phyloP scores from a whole-genome alignment of 1,140 invertebrate genomes.

The Drosophila mojavensis region DNA sequence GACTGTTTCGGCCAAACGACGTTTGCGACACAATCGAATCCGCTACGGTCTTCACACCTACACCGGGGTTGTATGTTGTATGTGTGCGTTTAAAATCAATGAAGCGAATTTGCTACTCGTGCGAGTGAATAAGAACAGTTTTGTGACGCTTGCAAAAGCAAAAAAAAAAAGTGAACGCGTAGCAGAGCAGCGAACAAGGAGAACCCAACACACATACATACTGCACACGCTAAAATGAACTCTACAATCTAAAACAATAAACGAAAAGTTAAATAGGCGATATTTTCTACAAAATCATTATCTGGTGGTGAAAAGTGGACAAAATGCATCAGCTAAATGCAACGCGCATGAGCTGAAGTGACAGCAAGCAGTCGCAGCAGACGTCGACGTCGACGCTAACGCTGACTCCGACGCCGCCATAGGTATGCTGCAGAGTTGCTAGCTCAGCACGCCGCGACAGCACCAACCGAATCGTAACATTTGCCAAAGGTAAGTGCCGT shows the following conservation, averaged over 20 bases:
- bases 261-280: constrained; percentile 23
- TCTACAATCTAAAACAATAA: constrained; percentile 26
- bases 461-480: constrained; percentile 61
- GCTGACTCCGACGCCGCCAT: constrained; percentile 37
- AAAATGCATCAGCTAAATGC: constrained; percentile 49
- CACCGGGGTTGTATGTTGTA: constrained; percentile 41
- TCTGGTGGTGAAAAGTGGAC: constrained; percentile 42
- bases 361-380: constrained; percentile 41
- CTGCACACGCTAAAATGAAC: constrained; percentile 35
- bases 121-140: constrained; percentile 66
- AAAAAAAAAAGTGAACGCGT: constrained; percentile 47
- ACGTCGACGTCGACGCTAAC: constrained; percentile 34
- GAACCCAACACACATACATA: constrained; percentile 39
- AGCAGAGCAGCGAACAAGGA: constrained; percentile 41
- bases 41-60: constrained; percentile 39
- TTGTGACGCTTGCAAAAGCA: constrained; percentile 54
- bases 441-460: constrained; percentile 38
- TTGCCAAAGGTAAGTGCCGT: constrained; percentile 70
- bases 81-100: constrained; percentile 66
- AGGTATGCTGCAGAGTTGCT: constrained; percentile 50
- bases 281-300: constrained; percentile 32
- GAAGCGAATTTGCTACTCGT: constrained; percentile 42
- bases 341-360: constrained; percentile 54
- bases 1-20: constrained; percentile 42
- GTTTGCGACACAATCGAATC: constrained; percentile 27